Conservation (phyloP, 2,797 vertebrate genomes). For the Tapera naevia region DNA sequence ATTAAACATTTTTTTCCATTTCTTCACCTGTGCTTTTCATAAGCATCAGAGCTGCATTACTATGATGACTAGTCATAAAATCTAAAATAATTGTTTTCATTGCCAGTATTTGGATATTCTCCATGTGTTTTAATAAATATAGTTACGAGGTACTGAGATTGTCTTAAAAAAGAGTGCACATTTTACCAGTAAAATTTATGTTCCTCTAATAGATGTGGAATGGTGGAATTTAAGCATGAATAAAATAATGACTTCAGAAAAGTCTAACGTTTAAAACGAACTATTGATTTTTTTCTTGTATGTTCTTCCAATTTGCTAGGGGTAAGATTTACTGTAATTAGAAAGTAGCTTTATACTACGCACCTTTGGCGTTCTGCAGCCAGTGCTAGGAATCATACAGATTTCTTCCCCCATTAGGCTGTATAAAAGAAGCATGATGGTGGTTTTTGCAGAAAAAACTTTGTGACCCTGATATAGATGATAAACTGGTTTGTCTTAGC, state of each 20-base stretch:
- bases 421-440: neutral
- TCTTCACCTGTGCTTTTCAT: neutral
- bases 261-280: neutral
- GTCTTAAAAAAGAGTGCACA: accelerated
- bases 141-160: neutral
- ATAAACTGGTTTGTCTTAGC: neutral
- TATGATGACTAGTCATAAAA: neutral
- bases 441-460: neutral
- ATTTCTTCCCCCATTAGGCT: neutral
- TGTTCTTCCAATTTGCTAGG: neutral
- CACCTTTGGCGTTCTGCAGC: accelerated
- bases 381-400: accelerated
- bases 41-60: neutral
- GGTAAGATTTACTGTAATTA: neutral
- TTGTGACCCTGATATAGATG: neutral
- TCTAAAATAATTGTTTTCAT: neutral
- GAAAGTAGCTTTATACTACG: neutral
- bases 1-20: neutral
- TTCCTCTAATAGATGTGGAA: neutral
- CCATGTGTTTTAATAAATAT: neutral
- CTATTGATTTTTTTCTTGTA: neutral
- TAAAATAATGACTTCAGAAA: neutral
- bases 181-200: neutral
- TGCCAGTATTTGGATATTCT: neutral
- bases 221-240: neutral